Evolutionary conservation across 1,140 invertebrate genomes (phyloP).

Genomic region (Aphaenogaster rudis): DNA sequence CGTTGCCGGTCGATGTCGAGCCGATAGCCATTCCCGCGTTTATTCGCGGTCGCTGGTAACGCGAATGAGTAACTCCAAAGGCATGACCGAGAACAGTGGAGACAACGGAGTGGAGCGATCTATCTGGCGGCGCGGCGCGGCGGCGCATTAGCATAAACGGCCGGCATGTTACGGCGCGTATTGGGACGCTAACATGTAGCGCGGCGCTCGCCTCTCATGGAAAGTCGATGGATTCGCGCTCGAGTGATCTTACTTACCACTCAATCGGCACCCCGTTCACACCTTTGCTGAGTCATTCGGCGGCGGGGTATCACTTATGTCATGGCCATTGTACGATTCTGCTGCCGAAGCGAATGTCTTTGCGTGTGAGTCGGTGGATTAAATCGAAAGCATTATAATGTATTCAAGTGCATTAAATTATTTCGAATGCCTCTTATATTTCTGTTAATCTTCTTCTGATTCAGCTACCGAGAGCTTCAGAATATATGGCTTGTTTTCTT

Average conservation of each 20-base stretch:
- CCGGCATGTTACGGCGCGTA: not conserved
- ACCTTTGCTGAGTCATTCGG: conserved; percentile 53
- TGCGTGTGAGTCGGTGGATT: not conserved
- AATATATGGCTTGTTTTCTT: conserved; percentile 1
- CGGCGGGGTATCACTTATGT: conserved; percentile 33
- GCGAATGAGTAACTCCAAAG: conserved; percentile 33
- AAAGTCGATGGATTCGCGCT: conserved; percentile 49
- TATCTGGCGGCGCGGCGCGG: not conserved
- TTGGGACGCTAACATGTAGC: not conserved
- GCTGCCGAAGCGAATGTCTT: not conserved
- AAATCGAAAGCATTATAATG: not conserved
- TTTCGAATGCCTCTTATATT: not conserved
- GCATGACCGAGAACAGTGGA: not conserved
- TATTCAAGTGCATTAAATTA: conserved; percentile 7
- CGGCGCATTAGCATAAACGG: conserved; percentile 49
- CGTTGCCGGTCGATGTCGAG: not conserved
- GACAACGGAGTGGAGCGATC: conserved; percentile 40
- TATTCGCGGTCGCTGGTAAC: conserved; percentile 4
- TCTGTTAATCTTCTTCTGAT: not conserved
- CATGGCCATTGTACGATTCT: conserved; percentile 1
- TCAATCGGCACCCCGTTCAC: conserved; percentile 44
- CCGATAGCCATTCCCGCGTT: conserved; percentile 6
- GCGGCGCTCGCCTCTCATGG: not conserved
- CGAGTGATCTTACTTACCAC: conserved; percentile 58
- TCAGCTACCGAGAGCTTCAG: not conserved